Evolutionary conservation across 2,113 vertebrate genomes (phyloP), one percentile per base, ranked within the genome.

Genomic region (Glaucomys volans): DNA sequence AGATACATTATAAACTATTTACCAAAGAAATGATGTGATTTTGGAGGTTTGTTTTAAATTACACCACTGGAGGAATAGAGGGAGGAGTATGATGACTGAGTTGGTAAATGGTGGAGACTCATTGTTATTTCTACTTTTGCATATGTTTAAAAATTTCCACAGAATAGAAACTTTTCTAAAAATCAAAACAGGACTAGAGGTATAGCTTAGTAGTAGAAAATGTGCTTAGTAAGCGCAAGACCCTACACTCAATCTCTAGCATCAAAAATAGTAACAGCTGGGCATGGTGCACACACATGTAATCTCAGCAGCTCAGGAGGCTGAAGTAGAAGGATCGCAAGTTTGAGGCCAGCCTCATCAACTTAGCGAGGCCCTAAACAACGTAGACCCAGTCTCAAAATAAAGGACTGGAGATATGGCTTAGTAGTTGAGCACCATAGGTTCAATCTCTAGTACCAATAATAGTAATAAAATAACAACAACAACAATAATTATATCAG

Each of bases 21-120:
- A 92, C 0, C 92, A n/a, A 42, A 75, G 24, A 84, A 91, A 59
- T 93, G 18, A 42, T 93, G 44, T 10, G 20, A 91, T 72, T 82
- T 76, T 66, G 86, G 59, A 82, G 42, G 18, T 89, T 91, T 88
- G 26, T 12, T 94, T 90, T 80, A 71, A 79, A 96, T 52, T 57
- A 59, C 71, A 67, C 52, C 9, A 79, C 8, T 8, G 7, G 40
- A 6, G 50, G 13, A 52, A 22, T 81, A 16, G 42, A 37, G 8
- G 30, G 28, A 81, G 17, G 37, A 72, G 8, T 59, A 76, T 32
- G 87, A 80, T 94, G 40, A 90, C 57, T 75, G 28, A 87, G 71
- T 64, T 93, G 66, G 18, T 84, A 80, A 44, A 74, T 13, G 35
- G 52, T 91, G 47, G 62, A 20, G 30, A 64, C 81, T 91, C 44